Evolutionary conservation across 2,113 vertebrate genomes (phyloP), one percentile per base, ranked within the genome.

Genomic region (Menidia beryllina): DNA sequence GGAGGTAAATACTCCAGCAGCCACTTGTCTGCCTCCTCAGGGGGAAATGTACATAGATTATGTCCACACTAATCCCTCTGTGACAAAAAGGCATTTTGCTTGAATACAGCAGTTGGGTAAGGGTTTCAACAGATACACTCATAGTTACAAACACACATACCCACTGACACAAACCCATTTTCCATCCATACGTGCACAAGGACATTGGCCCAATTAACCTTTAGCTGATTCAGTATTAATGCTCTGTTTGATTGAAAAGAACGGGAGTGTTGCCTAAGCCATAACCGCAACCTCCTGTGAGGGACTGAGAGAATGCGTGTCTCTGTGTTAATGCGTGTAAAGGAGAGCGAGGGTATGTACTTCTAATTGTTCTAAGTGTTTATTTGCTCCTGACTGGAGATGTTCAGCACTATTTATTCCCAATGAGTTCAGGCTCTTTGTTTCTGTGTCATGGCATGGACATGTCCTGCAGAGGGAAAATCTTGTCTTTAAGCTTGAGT

Each of bases 201-300:
- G 90, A 91, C 88, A 26, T 72, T 50, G 65, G 80, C 73, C 88
- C 89, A 90, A 91, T 90, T 91, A 89, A 91, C 90, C 89, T 90
- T 87, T 88, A 84, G 82, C 88, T 89, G 89, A 91, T 87, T 88
- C 76, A 79, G 76, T 81, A 69, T 59, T 68, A 67, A 79, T 91
- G 66, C 82, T 79, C 81, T 73, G 80, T 82, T 84, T 86, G 87
- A 89, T 88, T 90, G 88, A 90, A 89, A 86, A 74, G 84, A 83
- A 75, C 67, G 86, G 76, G 77, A 91, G 88, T 88, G 86, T 86
- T 88, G 72, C 82, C 86, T 78, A 80, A 89, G 86, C 87, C 87
- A 80, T 80, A 85, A 84, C 79, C 83, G 79, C 83, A 89, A 87
- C 87, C 84, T 63, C 45, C 36, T 68, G 57, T 72, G 64, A 50